A percentile compares a stretch with the other conserved stretches of the same genome.
These are phyloP conservation scores for Drosophila triauraria DNA, from an alignment of 1,140 invertebrate genomes.

Conservation along the genomic window DNA sequence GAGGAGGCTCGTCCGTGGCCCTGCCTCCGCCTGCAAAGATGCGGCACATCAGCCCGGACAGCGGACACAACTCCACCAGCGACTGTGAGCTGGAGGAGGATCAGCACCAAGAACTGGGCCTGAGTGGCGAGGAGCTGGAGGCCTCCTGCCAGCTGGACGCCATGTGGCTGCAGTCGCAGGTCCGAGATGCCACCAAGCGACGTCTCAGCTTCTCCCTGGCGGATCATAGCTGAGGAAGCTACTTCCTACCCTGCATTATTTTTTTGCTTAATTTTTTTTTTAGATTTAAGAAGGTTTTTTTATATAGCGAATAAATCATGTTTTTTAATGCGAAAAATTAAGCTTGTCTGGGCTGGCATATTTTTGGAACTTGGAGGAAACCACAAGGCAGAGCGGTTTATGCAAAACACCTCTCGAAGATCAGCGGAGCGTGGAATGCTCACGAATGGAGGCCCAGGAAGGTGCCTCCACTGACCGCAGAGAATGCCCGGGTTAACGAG, in stretches of 20 bases:
- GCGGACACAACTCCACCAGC: conserved; percentile 80
- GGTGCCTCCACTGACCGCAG: conserved; percentile 46
- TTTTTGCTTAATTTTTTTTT: conserved; percentile 52
- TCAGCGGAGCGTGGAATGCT: conserved; percentile 56
- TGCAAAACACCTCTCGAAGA: conserved; percentile 60
- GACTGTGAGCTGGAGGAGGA: conserved; percentile 68
- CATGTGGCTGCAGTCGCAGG: conserved; percentile 59
- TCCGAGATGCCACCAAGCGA: conserved; percentile 72
- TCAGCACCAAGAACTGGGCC: not conserved
- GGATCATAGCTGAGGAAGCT: conserved; percentile 43
- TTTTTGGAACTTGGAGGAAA: conserved; percentile 31
- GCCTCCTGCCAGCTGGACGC: conserved; percentile 58
- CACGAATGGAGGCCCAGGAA: not conserved
- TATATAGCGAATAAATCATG: conserved; percentile 41
- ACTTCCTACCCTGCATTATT: not conserved
- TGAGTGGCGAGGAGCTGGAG: conserved; percentile 53
- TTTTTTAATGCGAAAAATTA: conserved; percentile 39
- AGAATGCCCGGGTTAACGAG: conserved; percentile 56
- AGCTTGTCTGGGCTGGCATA: conserved; percentile 17
- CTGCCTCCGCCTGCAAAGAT: conserved; percentile 27
- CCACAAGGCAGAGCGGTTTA: conserved; percentile 54
- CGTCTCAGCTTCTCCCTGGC: conserved; percentile 71
- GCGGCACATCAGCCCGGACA: conserved; percentile 79
- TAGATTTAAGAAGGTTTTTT: conserved; percentile 34
- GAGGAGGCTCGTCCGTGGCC: not conserved